A percentile compares a stretch with the other conserved stretches of the same genome.
phyloP scores from a whole-genome alignment of 2,797 vertebrate genomes.

The Pangasius djambal region DNA sequence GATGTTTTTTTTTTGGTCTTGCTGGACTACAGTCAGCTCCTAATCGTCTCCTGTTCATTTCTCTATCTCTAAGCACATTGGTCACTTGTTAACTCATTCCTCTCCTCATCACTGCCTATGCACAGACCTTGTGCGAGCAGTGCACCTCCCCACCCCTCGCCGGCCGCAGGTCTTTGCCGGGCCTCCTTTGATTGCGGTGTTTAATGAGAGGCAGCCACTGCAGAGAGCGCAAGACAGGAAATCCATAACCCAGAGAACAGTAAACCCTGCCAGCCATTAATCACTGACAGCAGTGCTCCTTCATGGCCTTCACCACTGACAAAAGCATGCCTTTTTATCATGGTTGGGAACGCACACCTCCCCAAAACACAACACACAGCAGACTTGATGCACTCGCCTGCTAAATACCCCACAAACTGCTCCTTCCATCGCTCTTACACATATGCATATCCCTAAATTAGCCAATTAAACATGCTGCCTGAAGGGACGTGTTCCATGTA shows the following conservation, averaged over 20 bases:
- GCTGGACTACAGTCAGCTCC: constrained; percentile 34
- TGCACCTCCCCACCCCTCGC: constrained; percentile 38
- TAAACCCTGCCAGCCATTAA: constrained; percentile 64
- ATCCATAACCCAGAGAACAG: constrained; percentile 66
- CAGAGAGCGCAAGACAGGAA: constrained; percentile 63
- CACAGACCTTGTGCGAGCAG: constrained; percentile 28
- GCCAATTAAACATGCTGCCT: constrained; percentile 42
- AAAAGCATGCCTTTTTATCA: constrained; percentile 62
- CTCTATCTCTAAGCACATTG: constrained; percentile 26
- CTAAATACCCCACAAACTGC: constrained; percentile 50
- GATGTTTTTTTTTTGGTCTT: constrained; percentile 31
- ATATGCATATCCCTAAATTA: constrained; percentile 25
- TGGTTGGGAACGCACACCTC: constrained; percentile 46
- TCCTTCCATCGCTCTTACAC: background rate
- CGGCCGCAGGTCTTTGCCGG: constrained; percentile 51
- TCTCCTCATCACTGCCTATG: constrained; percentile 29
- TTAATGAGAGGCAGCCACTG: constrained; percentile 65
- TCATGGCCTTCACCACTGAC: constrained; percentile 61
- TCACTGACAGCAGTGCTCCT: constrained; percentile 62
- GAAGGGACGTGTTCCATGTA: constrained; percentile 40
- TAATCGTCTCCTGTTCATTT: constrained; percentile 36
- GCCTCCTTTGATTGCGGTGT: constrained; percentile 61
- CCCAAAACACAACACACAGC: constrained; percentile 39
- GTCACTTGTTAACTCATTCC: constrained; percentile 54
- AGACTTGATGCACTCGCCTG: constrained; percentile 45